These are phyloP conservation scores for Cepphus grylle DNA, from an alignment of 2,113 vertebrate species.

Conservation along the genomic window DNA sequence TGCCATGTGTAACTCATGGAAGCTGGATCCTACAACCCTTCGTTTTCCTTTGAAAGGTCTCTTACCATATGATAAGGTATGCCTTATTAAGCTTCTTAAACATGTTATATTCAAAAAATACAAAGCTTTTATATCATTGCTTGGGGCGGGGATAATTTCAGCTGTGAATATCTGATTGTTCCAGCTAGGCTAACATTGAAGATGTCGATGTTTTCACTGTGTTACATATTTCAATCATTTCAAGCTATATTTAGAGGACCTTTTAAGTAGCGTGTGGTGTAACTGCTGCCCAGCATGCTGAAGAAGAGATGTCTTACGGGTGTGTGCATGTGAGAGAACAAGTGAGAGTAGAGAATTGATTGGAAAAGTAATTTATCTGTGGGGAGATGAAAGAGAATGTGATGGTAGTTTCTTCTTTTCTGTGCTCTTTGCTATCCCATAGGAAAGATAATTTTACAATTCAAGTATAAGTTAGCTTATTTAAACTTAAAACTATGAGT, in stretches of 20 bases:
- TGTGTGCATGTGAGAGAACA: not conserved
- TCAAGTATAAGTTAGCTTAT: not conserved
- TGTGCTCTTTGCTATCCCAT: not conserved
- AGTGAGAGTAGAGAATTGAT: not conserved
- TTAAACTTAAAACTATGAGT: not conserved
- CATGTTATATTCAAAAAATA: not conserved
- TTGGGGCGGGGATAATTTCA: not conserved
- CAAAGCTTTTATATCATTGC: not conserved
- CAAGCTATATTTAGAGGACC: not conserved
- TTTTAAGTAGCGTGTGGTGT: not conserved
- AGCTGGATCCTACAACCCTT: conserved; percentile 92
- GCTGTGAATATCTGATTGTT: not conserved
- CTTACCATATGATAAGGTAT: conserved; percentile 96
- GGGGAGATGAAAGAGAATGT: not conserved
- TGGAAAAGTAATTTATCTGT: not conserved
- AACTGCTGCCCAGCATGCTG: not conserved
- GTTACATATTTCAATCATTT: not conserved
- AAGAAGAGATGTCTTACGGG: not conserved
- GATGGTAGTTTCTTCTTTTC: not conserved
- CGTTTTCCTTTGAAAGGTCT: conserved; percentile 94
- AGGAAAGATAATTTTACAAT: not conserved
- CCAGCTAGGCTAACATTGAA: not conserved
- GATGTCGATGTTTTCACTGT: not conserved
- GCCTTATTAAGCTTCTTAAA: not conserved
- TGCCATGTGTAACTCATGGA: conserved; percentile 99